A percentile compares a stretch with the other conserved stretches of the same genome.
Evolutionary conservation across 2,113 vertebrate species (phyloP).

Genomic region (Ifrita kowaldi): DNA sequence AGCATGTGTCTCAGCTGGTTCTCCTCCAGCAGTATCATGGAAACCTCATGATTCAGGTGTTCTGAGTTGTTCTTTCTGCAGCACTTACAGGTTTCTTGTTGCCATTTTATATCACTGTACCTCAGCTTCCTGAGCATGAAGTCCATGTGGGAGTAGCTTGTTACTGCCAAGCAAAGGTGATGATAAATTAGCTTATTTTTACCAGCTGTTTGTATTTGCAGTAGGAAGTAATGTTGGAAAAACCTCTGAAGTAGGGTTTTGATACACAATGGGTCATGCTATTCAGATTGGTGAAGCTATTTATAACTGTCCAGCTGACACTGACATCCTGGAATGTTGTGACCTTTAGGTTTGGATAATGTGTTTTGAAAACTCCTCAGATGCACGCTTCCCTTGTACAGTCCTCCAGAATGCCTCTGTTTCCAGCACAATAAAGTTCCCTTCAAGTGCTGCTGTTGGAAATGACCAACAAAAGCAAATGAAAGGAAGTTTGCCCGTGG

Average conservation of each 20-base stretch:
- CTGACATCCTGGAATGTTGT: neutral
- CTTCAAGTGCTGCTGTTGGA: slow-evolving; percentile 26
- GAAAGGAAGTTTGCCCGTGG: neutral
- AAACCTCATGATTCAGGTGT: neutral
- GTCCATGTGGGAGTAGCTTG: neutral
- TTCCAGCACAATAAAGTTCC: slow-evolving; percentile 12
- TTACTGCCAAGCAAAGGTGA: neutral
- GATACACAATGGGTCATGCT: neutral
- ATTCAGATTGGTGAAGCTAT: neutral
- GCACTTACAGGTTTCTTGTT: neutral
- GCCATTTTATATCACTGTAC: neutral
- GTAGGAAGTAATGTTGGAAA: neutral
- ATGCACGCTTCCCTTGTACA: neutral
- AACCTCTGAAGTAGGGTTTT: neutral
- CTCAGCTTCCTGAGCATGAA: neutral
- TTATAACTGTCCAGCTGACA: neutral
- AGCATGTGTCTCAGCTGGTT: fast-evolving
- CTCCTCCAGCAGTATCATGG: neutral
- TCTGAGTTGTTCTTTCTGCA: neutral
- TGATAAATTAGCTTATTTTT: neutral
- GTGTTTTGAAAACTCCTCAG: neutral
- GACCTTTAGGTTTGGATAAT: slow-evolving; percentile 3
- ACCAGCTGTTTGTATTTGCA: neutral
- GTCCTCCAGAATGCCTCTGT: neutral
- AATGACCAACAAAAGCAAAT: slow-evolving; percentile 4